These are phyloP conservation scores for Etheostoma nigrum DNA, from an alignment of 2,797 vertebrate genomes.

Conservation along the genomic window DNA sequence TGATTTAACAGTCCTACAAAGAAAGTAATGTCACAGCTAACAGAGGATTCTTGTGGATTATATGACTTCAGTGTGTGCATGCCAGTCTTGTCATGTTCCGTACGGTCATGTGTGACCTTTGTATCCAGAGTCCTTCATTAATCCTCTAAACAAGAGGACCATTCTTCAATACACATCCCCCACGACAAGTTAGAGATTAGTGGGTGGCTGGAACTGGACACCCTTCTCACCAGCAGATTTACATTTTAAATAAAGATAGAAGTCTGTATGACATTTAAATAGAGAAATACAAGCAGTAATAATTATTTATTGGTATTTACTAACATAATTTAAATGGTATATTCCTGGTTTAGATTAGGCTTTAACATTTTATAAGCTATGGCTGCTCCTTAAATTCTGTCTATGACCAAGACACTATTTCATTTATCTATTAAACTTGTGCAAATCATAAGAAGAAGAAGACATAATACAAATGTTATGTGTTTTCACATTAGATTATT, in stretches of 20 bases:
- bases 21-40: background rate
- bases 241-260: slow-evolving; percentile 19
- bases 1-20: background rate
- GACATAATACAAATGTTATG: background rate
- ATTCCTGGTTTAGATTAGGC: background rate
- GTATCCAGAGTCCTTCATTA: slow-evolving; percentile 52
- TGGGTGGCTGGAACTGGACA: slow-evolving; percentile 41
- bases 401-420: background rate
- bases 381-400: background rate
- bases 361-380: background rate
- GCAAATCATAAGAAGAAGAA: slow-evolving; percentile 5
- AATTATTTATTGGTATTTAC: slow-evolving; percentile 8
- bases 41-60: background rate
- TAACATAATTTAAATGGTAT: background rate
- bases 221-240: slow-evolving; percentile 42
- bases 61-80: slow-evolving; percentile 8
- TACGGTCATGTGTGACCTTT: slow-evolving; percentile 15
- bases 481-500: background rate
- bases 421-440: background rate
- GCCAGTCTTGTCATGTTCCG: slow-evolving; percentile 11
- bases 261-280: background rate
- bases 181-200: slow-evolving; percentile 71
- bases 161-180: slow-evolving; percentile 74
- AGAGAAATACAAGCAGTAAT: background rate
- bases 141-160: slow-evolving; percentile 76